Conservation (phyloP, 2,797 vertebrate genomes). For the Discoglossus pictus region DNA sequence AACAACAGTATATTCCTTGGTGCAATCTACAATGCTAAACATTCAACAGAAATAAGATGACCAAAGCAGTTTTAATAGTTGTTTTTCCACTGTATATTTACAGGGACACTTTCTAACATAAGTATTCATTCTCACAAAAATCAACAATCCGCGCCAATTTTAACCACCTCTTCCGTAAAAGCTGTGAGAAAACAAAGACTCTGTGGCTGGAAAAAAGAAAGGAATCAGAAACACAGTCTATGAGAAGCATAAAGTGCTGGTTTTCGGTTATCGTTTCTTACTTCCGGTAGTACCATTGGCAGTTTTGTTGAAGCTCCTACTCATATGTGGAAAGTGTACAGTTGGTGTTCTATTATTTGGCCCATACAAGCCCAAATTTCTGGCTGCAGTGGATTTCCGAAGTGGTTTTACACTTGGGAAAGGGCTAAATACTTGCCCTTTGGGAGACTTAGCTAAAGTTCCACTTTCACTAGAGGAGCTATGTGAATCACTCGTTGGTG, state of each 20-base stretch:
- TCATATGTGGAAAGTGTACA: constrained; percentile 93
- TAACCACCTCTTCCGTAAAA: not conserved
- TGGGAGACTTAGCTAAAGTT: constrained; percentile 56
- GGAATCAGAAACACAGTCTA: constrained; percentile 7
- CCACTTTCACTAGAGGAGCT: constrained; percentile 61
- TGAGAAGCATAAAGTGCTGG: constrained; percentile 1
- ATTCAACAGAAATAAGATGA: not conserved
- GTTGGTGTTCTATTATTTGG: constrained; percentile 89
- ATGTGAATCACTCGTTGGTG: constrained; percentile 61
- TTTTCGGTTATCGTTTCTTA: constrained; percentile 74
- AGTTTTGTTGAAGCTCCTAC: constrained; percentile 77
- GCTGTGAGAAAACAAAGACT: not conserved
- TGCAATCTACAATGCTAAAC: not conserved
- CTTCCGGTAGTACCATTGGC: constrained; percentile 65
- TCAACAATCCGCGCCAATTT: not conserved
- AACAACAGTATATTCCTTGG: not conserved
- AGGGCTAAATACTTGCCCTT: constrained; percentile 82
- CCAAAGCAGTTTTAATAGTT: no score
- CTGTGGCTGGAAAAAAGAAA: constrained; percentile 1
- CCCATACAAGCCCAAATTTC: constrained; percentile 93
- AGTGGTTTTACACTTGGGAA: constrained; percentile 93
- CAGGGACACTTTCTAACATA: not conserved
- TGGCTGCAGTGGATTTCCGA: constrained; percentile 85
- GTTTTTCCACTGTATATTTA: not conserved
- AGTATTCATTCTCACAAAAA: no score